These are phyloP conservation scores for Nematostella vectensis DNA, from an alignment of 92 coral and sea anemone genomes.

Conservation along the genomic window DNA sequence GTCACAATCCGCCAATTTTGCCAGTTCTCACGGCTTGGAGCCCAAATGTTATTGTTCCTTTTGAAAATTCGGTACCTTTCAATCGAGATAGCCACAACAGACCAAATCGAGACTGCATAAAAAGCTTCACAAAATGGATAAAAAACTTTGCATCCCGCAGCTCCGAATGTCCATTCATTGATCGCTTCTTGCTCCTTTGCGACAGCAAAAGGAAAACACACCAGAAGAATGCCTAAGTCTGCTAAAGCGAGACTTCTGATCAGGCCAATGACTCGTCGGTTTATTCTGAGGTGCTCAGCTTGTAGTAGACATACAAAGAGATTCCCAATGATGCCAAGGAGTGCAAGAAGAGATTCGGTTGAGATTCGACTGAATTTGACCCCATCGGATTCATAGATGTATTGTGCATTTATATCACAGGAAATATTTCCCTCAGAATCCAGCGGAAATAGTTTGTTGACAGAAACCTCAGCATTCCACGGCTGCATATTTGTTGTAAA, in stretches of 20 bases:
- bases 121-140: conserved; percentile 22
- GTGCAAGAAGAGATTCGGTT: conserved; percentile 15
- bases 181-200: conserved; percentile 33
- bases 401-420: conserved; percentile 4
- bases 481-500: conserved; percentile 21
- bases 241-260: conserved; percentile 25
- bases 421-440: background rate
- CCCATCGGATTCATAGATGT: conserved; percentile 26
- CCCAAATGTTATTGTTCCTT: conserved; percentile 6
- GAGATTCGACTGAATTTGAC: conserved; percentile 12
- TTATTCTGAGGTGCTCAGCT: conserved; percentile 13
- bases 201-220: conserved; percentile 25
- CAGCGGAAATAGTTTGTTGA: conserved; percentile 6
- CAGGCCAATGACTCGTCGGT: background rate
- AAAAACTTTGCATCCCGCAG: conserved; percentile 4
- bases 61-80: conserved; percentile 18
- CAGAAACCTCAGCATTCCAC: conserved; percentile 29
- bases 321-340: conserved; percentile 14
- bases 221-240: conserved; percentile 17
- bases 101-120: conserved; percentile 17
- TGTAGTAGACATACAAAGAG: conserved; percentile 3
- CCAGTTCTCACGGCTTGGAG: conserved; percentile 5
- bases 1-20: conserved; percentile 1
- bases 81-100: conserved; percentile 16
- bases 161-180: conserved; percentile 12